Evolutionary conservation across 2,888 invertebrate species (phyloP).

Genomic region (Brachypalpus laphriformis): DNA sequence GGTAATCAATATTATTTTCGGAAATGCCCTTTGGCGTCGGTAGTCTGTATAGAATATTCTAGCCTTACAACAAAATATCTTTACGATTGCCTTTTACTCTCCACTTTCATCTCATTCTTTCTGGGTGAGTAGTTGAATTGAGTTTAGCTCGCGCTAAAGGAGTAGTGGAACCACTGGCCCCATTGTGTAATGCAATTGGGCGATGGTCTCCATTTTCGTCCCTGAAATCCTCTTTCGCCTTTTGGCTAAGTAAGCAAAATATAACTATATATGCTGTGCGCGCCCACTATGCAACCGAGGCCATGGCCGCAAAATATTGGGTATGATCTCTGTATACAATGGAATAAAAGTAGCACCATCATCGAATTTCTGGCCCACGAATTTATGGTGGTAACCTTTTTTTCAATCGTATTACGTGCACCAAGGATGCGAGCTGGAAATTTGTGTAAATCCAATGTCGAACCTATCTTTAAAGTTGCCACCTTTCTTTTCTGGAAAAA

Average conservation of each 20-base stretch:
- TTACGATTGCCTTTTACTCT: constrained; percentile 8
- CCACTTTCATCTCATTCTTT: constrained; percentile 1
- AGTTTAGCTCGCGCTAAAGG: constrained; percentile 36
- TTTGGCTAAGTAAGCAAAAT: constrained; percentile 63
- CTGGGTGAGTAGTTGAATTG: constrained; percentile 3
- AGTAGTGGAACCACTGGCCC: constrained; percentile 45
- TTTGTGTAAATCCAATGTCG: constrained; percentile 43
- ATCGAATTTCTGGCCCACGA: constrained; percentile 63
- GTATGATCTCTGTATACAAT: constrained; percentile 27
- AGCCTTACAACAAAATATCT: not conserved
- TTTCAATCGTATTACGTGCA: not conserved
- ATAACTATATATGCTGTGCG: not conserved
- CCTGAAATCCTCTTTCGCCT: constrained; percentile 14
- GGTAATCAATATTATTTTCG: constrained; percentile 36
- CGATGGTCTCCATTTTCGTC: constrained; percentile 56
- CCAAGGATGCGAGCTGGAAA: constrained; percentile 10
- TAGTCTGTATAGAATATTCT: not conserved
- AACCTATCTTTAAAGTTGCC: constrained; percentile 19
- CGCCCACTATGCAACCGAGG: constrained; percentile 56
- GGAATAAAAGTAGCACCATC: constrained; percentile 59
- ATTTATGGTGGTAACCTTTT: constrained; percentile 57
- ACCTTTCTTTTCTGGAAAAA: not conserved
- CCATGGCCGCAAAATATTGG: constrained; percentile 64
- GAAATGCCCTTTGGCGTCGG: constrained; percentile 31
- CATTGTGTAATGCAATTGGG: constrained; percentile 68